Evolutionary conservation across 2,888 invertebrate genomes (phyloP).

Genomic region (Odontocolon sp.): DNA sequence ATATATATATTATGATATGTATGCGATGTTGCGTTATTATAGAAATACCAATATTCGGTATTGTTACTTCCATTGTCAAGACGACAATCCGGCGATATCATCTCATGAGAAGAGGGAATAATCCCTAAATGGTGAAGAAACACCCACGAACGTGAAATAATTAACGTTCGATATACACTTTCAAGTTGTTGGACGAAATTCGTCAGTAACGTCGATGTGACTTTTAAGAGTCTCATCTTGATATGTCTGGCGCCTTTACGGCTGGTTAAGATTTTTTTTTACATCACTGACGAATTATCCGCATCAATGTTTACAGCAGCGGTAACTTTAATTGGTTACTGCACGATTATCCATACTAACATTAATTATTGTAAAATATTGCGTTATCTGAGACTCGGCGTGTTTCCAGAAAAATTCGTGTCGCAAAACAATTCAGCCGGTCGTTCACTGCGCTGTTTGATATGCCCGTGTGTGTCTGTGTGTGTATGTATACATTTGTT

Average conservation of each 20-base stretch:
- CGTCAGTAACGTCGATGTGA: constrained; percentile 32
- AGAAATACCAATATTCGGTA: constrained; percentile 57
- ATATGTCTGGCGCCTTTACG: constrained; percentile 1
- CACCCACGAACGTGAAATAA: constrained; percentile 29
- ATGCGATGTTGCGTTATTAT: constrained; percentile 54
- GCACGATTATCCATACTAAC: constrained; percentile 43
- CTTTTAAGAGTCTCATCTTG: constrained; percentile 29
- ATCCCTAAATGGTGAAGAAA: background rate
- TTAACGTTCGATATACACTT: constrained; percentile 36
- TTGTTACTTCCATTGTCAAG: constrained; percentile 49
- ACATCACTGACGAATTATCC: constrained; percentile 29
- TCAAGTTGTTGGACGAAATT: background rate
- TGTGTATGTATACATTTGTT: constrained; percentile 1
- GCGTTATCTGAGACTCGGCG: constrained; percentile 43
- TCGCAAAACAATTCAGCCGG: constrained; percentile 35
- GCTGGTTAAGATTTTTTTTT: constrained; percentile 3
- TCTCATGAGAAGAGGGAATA: background rate
- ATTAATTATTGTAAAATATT: constrained; percentile 53
- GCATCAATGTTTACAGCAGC: constrained; percentile 22
- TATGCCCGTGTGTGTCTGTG: constrained; percentile 6
- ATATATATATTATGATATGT: constrained; percentile 63
- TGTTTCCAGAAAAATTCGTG: constrained; percentile 11
- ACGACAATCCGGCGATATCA: constrained; percentile 14
- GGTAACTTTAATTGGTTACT: constrained; percentile 27
- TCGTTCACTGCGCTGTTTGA: constrained; percentile 22